These are phyloP conservation scores for Toxotes chatareus DNA, from an alignment of 2,113 vertebrate genomes.

Conservation along the genomic window DNA sequence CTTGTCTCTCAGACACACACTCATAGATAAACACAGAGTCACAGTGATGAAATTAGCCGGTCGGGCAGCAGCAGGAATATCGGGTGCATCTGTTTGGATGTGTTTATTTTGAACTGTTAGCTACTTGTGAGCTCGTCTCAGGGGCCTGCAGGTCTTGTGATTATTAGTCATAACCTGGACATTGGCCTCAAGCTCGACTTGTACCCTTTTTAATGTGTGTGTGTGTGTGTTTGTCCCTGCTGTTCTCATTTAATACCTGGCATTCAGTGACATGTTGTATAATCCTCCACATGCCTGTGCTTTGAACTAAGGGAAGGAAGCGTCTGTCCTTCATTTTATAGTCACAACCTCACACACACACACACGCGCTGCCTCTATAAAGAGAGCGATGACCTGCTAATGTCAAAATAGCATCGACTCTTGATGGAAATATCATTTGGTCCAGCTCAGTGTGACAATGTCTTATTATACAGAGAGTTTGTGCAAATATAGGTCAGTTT, in stretches of 20 bases:
- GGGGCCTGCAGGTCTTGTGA: constrained; percentile 54
- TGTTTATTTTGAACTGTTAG: constrained; percentile 24
- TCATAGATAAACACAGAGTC: constrained; percentile 27
- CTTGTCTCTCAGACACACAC: neutral
- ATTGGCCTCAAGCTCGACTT: constrained; percentile 25
- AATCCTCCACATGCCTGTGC: constrained; percentile 25
- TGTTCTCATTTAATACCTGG: constrained; percentile 46
- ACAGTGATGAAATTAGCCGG: constrained; percentile 36
- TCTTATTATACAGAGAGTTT: neutral
- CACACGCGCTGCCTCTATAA: constrained; percentile 4
- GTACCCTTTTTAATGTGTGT: neutral
- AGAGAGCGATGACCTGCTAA: neutral
- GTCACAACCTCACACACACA: neutral
- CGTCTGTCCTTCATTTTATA: constrained; percentile 13
- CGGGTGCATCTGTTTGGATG: constrained; percentile 25
- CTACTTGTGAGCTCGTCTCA: constrained; percentile 15
- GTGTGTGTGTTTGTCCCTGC: neutral
- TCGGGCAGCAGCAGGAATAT: neutral
- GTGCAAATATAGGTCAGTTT: neutral
- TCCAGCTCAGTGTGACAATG: neutral
- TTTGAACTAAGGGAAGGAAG: constrained; percentile 6
- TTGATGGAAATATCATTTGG: neutral
- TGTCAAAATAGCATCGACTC: neutral
- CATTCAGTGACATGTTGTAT: constrained; percentile 25
- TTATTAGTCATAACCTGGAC: constrained; percentile 42